phyloP scores from a whole-genome alignment of 2,797 vertebrate species.

The Remorina albescens region DNA sequence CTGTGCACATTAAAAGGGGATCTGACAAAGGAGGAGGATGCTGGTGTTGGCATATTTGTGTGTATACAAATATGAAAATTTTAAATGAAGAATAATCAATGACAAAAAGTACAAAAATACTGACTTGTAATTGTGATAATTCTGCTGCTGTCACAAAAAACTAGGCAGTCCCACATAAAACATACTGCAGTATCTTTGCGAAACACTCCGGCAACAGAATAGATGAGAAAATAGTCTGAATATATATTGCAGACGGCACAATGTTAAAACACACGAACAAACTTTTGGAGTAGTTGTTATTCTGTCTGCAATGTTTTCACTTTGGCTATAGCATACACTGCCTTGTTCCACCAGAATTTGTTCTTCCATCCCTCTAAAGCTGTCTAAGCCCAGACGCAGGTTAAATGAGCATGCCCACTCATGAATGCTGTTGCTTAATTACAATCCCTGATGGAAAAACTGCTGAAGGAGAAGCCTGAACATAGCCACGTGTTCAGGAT shows the following conservation, averaged over 20 bases:
- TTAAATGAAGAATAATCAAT: neutral
- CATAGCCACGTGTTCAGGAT: constrained; percentile 27
- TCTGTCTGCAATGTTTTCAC: constrained; percentile 63
- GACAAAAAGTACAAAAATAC: neutral
- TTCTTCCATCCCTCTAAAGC: constrained; percentile 78
- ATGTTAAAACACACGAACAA: constrained; percentile 26
- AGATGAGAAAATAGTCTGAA: constrained; percentile 1
- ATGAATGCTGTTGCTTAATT: constrained; percentile 83
- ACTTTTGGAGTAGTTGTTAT: constrained; percentile 71
- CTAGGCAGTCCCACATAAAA: neutral
- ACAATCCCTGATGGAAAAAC: constrained; percentile 79
- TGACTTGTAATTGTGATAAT: neutral
- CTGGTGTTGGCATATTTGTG: neutral
- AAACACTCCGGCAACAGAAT: constrained; percentile 13
- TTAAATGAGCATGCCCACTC: constrained; percentile 80
- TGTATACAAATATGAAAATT: neutral
- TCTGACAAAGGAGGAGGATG: neutral
- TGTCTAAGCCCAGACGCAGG: constrained; percentile 66
- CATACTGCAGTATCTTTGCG: neutral
- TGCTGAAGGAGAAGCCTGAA: constrained; percentile 61
- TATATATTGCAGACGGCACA: constrained; percentile 7
- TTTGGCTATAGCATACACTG: constrained; percentile 60
- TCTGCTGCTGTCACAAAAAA: neutral
- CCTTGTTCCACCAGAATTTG: constrained; percentile 77
- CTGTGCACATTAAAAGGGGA: neutral